Conservation (phyloP, 2,797 vertebrate species). For the Siniperca undulata region DNA sequence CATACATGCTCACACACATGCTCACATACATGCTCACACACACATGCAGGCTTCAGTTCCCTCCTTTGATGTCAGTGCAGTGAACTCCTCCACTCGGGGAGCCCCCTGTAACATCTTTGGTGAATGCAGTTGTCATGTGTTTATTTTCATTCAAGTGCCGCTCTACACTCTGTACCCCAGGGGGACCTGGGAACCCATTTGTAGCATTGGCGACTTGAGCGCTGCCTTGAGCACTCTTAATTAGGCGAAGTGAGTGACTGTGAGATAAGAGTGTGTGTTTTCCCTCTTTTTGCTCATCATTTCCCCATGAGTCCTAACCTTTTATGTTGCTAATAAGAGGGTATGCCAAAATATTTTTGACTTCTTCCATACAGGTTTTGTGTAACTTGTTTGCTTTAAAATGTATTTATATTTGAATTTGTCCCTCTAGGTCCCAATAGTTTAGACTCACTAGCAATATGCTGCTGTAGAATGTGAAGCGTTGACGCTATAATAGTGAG, state of each 20-base stretch:
- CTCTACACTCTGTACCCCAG: constrained; percentile 55
- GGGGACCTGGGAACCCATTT: constrained; percentile 75
- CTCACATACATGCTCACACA: not conserved
- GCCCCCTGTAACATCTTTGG: constrained; percentile 68
- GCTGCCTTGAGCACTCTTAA: constrained; percentile 70
- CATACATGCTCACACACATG: not conserved
- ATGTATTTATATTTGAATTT: constrained; percentile 31
- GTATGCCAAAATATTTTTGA: constrained; percentile 12
- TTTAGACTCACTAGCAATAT: not conserved
- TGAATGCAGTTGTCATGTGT: constrained; percentile 74
- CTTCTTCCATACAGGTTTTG: constrained; percentile 18
- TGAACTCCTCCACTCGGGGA: constrained; percentile 66
- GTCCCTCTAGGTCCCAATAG: not conserved
- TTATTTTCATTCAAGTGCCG: constrained; percentile 79
- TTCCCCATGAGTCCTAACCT: constrained; percentile 44
- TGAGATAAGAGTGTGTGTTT: constrained; percentile 50
- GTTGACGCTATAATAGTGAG: not conserved
- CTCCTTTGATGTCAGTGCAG: constrained; percentile 79
- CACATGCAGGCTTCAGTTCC: constrained; percentile 37
- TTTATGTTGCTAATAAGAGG: constrained; percentile 50
- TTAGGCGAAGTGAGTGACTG: constrained; percentile 69
- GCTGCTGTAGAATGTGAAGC: constrained; percentile 8
- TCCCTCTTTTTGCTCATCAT: constrained; percentile 12
- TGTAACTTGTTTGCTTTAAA: constrained; percentile 50
- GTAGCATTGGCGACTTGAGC: constrained; percentile 58